phyloP scores from a whole-genome alignment of 2,113 vertebrate genomes.

The Mastomys natalensis region DNA sequence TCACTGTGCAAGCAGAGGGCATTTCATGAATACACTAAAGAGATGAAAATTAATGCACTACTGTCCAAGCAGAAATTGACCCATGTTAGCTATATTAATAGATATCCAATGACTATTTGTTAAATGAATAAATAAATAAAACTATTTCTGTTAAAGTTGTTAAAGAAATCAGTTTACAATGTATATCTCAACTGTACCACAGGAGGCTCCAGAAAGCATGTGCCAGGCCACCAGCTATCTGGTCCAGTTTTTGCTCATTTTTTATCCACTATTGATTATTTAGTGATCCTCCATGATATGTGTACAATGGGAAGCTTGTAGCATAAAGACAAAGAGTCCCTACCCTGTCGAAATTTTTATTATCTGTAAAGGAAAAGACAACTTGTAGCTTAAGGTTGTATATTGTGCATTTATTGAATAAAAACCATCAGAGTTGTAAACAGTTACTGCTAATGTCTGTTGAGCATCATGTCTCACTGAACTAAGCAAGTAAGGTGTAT shows the following conservation, averaged over 20 bases:
- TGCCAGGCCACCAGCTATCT: no score
- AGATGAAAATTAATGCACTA: background rate
- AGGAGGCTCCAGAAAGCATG: background rate
- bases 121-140: background rate
- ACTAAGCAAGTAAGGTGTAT: background rate
- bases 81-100: slow-evolving; percentile 7
- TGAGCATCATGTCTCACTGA: background rate
- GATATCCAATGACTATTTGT: background rate
- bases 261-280: background rate
- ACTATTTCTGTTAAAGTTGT: background rate
- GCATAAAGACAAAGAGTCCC: background rate
- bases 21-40: background rate
- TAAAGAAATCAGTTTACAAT: background rate
- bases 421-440: background rate
- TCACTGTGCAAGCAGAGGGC: fast-evolving
- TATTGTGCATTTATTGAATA: background rate
- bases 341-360: background rate
- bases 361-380: slow-evolving; percentile 41
- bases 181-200: background rate
- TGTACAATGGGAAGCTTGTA: background rate
- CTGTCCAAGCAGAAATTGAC: background rate
- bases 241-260: background rate
- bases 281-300: background rate
- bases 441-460: background rate
- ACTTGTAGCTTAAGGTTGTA: background rate